These are phyloP conservation scores for Leptopilina myrica DNA, from an alignment of 2,888 invertebrate genomes.

Conservation along the genomic window DNA sequence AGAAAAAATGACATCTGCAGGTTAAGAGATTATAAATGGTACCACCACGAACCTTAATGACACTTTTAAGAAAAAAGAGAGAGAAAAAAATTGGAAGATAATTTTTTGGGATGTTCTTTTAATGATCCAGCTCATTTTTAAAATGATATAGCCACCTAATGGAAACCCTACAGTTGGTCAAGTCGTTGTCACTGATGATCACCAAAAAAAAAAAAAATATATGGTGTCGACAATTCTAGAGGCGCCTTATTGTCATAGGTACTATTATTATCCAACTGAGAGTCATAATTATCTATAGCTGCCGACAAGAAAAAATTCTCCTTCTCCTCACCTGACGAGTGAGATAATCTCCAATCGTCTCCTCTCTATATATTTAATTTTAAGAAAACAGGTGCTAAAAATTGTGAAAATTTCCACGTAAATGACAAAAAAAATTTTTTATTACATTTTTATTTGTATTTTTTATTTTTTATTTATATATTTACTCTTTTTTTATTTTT, in stretches of 20 bases:
- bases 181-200: conserved; percentile 17
- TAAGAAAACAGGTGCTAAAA: too few relatives aligned
- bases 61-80: too few relatives aligned
- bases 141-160: background rate
- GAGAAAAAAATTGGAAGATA: background rate
- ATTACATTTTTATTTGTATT: too few relatives aligned
- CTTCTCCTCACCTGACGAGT: background rate
- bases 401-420: too few relatives aligned
- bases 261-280: conserved; percentile 1
- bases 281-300: conserved; percentile 3
- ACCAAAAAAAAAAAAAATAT: background rate
- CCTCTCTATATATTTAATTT: too few relatives aligned
- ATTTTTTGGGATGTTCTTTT: conserved; percentile 5
- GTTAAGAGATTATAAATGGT: too few relatives aligned
- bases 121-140: background rate
- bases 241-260: background rate
- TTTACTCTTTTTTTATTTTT: too few relatives aligned
- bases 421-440: too few relatives aligned
- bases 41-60: too few relatives aligned
- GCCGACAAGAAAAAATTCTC: background rate
- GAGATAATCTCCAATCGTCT: too few relatives aligned
- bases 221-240: conserved; percentile 1
- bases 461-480: too few relatives aligned
- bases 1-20: too few relatives aligned
- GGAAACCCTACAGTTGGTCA: background rate